Conservation (phyloP, 2,113 vertebrate species). For the Apteryx owenii region DNA sequence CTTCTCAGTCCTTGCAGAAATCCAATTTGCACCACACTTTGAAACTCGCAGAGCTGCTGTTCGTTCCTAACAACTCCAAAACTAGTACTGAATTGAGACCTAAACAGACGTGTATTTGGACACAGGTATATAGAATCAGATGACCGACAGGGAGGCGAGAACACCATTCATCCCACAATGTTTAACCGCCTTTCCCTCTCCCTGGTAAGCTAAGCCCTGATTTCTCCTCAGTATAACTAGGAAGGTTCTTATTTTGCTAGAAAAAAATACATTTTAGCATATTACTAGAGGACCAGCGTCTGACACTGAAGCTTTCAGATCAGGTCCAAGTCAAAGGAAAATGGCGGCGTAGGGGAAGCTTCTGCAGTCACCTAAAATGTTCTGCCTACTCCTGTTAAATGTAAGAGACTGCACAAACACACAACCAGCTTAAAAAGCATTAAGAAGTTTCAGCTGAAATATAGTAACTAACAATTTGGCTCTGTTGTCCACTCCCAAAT, state of each 20-base stretch:
- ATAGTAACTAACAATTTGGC: background rate
- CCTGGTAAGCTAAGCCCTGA: background rate
- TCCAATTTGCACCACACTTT: background rate
- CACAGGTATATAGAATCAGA: background rate
- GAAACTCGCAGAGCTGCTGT: background rate
- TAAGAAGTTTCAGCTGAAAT: background rate
- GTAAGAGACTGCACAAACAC: background rate
- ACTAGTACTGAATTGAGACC: background rate
- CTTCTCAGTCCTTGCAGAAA: background rate
- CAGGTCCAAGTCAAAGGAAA: background rate
- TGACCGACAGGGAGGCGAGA: rapidly evolving
- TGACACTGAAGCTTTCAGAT: background rate
- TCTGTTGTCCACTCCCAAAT: background rate
- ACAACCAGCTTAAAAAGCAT: background rate
- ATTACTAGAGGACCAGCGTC: background rate
- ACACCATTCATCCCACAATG: background rate
- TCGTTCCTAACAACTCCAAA: background rate
- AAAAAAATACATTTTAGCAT: background rate
- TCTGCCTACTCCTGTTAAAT: background rate
- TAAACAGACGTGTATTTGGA: background rate
- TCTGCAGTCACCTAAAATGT: background rate
- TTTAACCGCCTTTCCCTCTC: background rate
- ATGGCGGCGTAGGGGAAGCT: background rate
- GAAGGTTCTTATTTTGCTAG: background rate
- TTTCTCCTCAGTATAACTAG: background rate